A percentile compares a stretch with the other conserved stretches of the same genome.
These are phyloP conservation scores for Limonius californicus DNA, from an alignment of 1,140 invertebrate species.

Conservation along the genomic window DNA sequence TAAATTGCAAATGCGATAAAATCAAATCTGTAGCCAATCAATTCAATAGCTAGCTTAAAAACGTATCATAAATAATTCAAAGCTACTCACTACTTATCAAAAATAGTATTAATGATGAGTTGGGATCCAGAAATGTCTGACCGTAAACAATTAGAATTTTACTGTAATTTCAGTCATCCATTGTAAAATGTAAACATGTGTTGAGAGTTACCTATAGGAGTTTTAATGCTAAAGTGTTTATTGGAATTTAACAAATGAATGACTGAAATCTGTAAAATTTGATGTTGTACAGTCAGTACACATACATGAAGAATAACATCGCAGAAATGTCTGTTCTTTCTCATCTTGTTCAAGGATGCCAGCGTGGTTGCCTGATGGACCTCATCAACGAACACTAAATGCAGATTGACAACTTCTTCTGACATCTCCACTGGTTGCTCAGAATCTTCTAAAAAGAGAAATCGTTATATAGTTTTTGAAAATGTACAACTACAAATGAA, in stretches of 20 bases:
- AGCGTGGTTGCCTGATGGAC: conserved; percentile 56
- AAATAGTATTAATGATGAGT: conserved; percentile 40
- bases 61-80: conserved; percentile 20
- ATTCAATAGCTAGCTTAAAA: background rate
- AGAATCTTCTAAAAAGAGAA: background rate
- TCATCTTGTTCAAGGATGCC: conserved; percentile 66
- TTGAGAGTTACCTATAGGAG: background rate
- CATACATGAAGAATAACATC: conserved; percentile 74
- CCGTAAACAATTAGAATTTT: conserved; percentile 43
- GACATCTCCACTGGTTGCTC: background rate
- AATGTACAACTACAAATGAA: too few relatives aligned
- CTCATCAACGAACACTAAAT: conserved; percentile 52
- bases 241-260: background rate
- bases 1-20: background rate
- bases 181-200: background rate
- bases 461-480: too few relatives aligned
- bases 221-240: background rate
- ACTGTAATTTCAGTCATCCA: conserved; percentile 35
- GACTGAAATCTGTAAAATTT: conserved; percentile 33
- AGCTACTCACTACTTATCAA: conserved; percentile 46
- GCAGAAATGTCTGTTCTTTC: conserved; percentile 73
- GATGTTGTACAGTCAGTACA: conserved; percentile 44
- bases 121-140: conserved; percentile 46
- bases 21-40: background rate
- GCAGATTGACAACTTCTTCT: conserved; percentile 27